A percentile compares a stretch with the other conserved stretches of the same genome.
These are phyloP conservation scores for Pristionchus exspectatus DNA, from an alignment of 2,888 invertebrate genomes.

Conservation along the genomic window DNA sequence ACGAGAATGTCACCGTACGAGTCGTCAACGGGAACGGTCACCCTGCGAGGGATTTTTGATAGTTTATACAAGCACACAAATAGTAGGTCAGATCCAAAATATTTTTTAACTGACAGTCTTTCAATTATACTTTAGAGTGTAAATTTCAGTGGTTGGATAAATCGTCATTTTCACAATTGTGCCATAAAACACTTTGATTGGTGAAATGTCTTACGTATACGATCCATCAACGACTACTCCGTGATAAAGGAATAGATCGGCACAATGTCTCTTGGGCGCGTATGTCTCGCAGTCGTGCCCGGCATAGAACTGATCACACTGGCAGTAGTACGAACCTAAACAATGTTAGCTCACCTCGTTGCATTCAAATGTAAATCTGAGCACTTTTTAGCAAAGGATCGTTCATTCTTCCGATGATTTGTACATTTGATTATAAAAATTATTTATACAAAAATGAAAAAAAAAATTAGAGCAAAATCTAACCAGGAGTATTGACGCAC, in stretches of 20 bases:
- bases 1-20: conserved; percentile 45
- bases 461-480: too few species aligned
- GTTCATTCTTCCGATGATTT: too few species aligned
- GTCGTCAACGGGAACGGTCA: conserved; percentile 28
- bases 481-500: conserved; percentile 85
- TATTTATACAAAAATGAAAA: too few species aligned
- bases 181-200: too few species aligned
- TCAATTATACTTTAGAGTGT: too few species aligned
- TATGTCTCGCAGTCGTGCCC: conserved; percentile 67
- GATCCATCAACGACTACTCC: conserved; percentile 61
- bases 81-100: too few species aligned
- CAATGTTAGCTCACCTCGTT: conserved; percentile 62
- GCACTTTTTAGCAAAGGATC: not conserved
- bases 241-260: conserved; percentile 70
- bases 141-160: too few species aligned
- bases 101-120: too few species aligned
- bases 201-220: not conserved
- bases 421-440: too few species aligned
- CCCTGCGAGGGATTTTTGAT: not conserved
- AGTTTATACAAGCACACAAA: too few species aligned
- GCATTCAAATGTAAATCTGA: not conserved
- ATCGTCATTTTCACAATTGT: too few species aligned
- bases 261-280: conserved; percentile 69
- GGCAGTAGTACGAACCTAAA: conserved; percentile 84
- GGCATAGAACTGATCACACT: conserved; percentile 64